Evolutionary conservation across 2,113 vertebrate genomes (phyloP), one percentile per base, ranked within the genome.

Genomic region (Chaetops frenatus): DNA sequence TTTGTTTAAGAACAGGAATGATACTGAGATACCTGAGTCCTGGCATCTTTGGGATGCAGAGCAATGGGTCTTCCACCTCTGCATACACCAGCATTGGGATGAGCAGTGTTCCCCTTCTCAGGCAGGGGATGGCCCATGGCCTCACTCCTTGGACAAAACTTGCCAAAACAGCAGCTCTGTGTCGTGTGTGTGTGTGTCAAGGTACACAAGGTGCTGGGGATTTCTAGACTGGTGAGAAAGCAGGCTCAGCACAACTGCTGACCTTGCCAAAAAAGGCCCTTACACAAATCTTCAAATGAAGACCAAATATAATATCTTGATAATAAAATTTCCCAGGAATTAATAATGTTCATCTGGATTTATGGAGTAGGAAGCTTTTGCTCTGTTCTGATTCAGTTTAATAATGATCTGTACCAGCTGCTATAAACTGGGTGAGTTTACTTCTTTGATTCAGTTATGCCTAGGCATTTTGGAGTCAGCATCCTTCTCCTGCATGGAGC

Each of bases 361-460:
- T 80, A 51, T 56, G 60, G 65, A 51, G 38, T 81, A 86, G 93
- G 79, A 93, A 95, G 76, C 44, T 29, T 88, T 77, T 83, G 35
- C 51, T 88, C 54, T 65, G 35, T n/a, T 91, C 71, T 90, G 94
- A 96, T 88, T 95, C 94, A 92, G 85, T 77, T 78, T 54, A 91
- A 77, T 58, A 80, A 88, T 80, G 60, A 92, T 95, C 71, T 88
- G 88, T 83, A 73, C 58, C 92, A 91, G 87, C 74, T 95, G 87
- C 93, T 36, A 22, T 38, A 88, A 91, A 92, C 58, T 56, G 81
- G 14, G 54, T 94, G 95, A 95, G 84, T 91, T 95, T 78, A 91
- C 78, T 81, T 50, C 81, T 91, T 91, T 95, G 83, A 96, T 89
- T 93, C 90, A 74, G 90, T 93, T 94, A 86, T 36, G 64, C 94